Conservation (phyloP, 2,797 vertebrate genomes). For the Nannoperca australis region DNA sequence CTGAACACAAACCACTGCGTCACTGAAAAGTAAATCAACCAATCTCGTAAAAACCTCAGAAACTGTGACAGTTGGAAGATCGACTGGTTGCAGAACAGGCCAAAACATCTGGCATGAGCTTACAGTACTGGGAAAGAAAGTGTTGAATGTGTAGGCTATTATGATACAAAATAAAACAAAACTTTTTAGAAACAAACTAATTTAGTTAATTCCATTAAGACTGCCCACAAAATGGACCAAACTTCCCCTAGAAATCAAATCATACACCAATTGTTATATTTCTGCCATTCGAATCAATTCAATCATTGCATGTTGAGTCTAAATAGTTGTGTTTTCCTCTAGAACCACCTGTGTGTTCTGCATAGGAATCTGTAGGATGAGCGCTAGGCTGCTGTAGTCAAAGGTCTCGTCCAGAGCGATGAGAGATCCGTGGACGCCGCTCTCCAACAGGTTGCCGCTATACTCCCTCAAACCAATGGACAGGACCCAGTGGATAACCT, state of each 20-base stretch:
- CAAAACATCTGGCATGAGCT: background rate
- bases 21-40: constrained; percentile 37
- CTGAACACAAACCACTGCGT: constrained; percentile 27
- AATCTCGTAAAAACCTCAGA: constrained; percentile 30
- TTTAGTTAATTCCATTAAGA: background rate
- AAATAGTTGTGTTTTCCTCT: background rate
- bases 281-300: background rate
- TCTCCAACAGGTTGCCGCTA: constrained; percentile 91
- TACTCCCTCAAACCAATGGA: constrained; percentile 95
- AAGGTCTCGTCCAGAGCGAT: constrained; percentile 95
- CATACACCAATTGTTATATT: background rate
- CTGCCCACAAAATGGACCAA: background rate
- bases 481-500: constrained; percentile 92
- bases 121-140: background rate
- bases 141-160: constrained; percentile 4
- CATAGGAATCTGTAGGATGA: constrained; percentile 96
- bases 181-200: background rate
- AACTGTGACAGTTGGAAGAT: constrained; percentile 21
- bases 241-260: background rate
- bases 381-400: constrained; percentile 94
- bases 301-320: background rate
- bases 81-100: constrained; percentile 10
- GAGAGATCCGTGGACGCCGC: constrained; percentile 93
- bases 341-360: constrained; percentile 94
- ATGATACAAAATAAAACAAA: constrained; percentile 7